Evolutionary conservation across 2,113 vertebrate genomes (phyloP).

Genomic region (Uropsilus gracilis): DNA sequence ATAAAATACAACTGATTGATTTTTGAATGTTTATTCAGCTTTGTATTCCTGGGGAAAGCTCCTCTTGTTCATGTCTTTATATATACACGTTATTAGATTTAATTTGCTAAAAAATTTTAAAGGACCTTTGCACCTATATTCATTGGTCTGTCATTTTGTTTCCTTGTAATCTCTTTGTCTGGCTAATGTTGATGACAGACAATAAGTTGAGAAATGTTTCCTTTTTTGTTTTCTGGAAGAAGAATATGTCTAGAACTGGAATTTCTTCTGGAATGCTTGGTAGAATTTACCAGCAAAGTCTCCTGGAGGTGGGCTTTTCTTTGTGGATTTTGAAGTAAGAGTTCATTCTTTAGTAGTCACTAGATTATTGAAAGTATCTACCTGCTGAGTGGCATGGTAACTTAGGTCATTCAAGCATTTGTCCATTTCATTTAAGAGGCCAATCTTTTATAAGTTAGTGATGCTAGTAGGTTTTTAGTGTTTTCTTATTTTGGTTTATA

Average conservation of each 20-base stretch:
- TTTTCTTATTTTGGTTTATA: background rate
- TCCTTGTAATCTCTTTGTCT: background rate
- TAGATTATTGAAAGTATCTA: background rate
- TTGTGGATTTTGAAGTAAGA: constrained; percentile 22
- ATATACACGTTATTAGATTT: background rate
- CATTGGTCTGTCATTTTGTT: constrained; percentile 36
- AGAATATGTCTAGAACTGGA: background rate
- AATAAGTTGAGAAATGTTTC: background rate
- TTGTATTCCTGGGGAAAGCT: background rate
- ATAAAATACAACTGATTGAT: background rate
- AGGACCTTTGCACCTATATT: background rate
- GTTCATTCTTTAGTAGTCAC: background rate
- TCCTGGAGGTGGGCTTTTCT: background rate
- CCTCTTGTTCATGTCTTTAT: background rate
- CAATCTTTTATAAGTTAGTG: background rate
- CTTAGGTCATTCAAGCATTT: background rate
- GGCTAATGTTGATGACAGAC: background rate
- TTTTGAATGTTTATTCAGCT: background rate
- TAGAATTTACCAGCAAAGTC: background rate
- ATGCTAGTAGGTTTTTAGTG: background rate
- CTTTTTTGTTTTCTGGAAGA: background rate
- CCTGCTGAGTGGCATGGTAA: background rate
- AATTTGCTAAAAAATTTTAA: background rate
- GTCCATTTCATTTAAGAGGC: background rate
- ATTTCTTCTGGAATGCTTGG: background rate